Percentiles rank a stretch among this genome's conserved stretches.
These are phyloP conservation scores for Crotalus viridis DNA, from an alignment of 2,113 vertebrate genomes.

Conservation along the genomic window DNA sequence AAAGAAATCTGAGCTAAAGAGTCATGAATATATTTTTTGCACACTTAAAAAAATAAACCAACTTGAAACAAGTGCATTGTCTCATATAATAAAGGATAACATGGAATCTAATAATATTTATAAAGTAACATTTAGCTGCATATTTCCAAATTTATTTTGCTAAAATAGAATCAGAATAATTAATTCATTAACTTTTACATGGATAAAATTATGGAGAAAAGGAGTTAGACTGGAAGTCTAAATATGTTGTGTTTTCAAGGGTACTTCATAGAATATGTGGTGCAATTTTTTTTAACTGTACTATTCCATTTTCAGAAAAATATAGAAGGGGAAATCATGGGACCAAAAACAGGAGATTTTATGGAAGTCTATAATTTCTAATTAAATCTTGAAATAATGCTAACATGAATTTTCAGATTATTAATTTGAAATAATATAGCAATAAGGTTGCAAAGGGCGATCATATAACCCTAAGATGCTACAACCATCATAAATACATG, in stretches of 20 bases:
- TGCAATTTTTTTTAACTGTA: background rate
- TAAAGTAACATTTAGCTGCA: slow-evolving; percentile 40
- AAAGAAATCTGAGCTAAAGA: slow-evolving; percentile 48
- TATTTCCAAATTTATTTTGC: slow-evolving; percentile 24
- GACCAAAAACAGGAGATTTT: background rate
- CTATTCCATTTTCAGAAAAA: background rate
- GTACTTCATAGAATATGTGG: background rate
- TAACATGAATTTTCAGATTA: background rate
- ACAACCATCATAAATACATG: background rate
- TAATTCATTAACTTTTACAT: slow-evolving; percentile 17
- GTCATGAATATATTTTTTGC: slow-evolving; percentile 41
- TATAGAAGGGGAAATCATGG: background rate
- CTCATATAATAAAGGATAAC: background rate
- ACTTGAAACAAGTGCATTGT: background rate
- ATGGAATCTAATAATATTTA: slow-evolving; percentile 26
- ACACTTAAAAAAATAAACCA: slow-evolving; percentile 5
- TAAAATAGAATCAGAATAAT: slow-evolving; percentile 40
- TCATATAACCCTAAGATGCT: background rate
- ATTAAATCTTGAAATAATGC: background rate
- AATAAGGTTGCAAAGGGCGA: background rate
- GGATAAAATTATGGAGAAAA: background rate
- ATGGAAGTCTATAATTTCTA: background rate
- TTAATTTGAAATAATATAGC: background rate
- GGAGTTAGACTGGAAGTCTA: slow-evolving; percentile 13
- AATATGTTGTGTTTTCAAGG: background rate